Evolutionary conservation across 2,888 invertebrate genomes (phyloP), one percentile per base, ranked within the genome.

Genomic region (Drosophila kanekoi): DNA sequence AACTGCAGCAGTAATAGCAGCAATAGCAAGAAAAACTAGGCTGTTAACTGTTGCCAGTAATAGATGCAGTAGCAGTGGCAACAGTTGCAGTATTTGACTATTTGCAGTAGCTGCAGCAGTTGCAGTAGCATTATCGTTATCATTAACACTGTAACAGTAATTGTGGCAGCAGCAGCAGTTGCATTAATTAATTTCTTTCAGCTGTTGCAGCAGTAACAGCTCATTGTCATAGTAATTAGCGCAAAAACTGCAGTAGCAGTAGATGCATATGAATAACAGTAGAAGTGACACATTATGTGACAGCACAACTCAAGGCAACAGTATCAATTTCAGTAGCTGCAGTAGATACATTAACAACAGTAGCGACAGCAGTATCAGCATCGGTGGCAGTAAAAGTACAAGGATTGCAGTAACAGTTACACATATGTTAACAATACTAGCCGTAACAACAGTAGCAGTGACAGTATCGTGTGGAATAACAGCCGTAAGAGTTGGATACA

Each of bases 281-380:
- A 51, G 16, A 18, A 40, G 44, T 28, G 11, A 14, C 48, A 51
- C 11, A 49, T 45, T 13, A 64, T 37, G 33, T 43, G 11, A 54
- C 49, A 37, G 43, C 8, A 23, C 23, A 23, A 23, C 23, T 59
- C 20, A 32, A 47, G 41, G 18, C 32, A 16, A 8, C 28, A 3
- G 44, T 10, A 23, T 0, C 14, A 14, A 3, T 14, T 1, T 8
- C 8, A 28, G 23, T 28, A 28, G 23, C 23, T 28, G 23, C 23
- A 28, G 23, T 28, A 28, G 8, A 28, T 23, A 23, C 5, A 23
- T 20, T 20, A 20, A 20, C 4, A 23, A 23, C 23, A 23, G 23
- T 23, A 23, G 23, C 23, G 5, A 23, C 23, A 23, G 23, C 23
- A 23, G 43, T 6, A 18, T 1, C 43, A 5, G 4, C 2, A 18